phyloP scores from a whole-genome alignment of 2,888 invertebrate genomes.

The Taenaris catops region DNA sequence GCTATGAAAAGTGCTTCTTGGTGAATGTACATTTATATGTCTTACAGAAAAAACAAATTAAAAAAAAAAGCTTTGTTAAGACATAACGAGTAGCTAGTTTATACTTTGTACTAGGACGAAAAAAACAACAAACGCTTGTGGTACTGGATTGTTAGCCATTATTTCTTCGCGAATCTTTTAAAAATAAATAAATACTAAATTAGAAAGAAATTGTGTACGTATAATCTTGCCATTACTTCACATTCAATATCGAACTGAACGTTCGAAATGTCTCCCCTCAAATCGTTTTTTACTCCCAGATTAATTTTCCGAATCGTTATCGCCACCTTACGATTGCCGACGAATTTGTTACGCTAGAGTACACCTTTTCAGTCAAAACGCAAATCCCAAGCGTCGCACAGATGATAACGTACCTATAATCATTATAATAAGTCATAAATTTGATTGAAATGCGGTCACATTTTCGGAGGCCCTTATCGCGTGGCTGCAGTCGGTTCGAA shows the following conservation, averaged over 20 bases:
- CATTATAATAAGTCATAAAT: constrained; percentile 79
- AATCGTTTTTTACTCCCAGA: constrained; percentile 58
- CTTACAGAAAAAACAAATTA: too few relatives aligned
- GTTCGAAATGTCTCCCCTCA: constrained; percentile 21
- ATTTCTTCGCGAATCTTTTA: too few relatives aligned
- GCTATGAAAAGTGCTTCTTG: too few relatives aligned
- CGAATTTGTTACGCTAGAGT: constrained; percentile 74
- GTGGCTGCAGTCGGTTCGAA: constrained; percentile 72
- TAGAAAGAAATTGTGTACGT: too few relatives aligned
- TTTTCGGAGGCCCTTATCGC: constrained; percentile 71
- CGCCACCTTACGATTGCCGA: constrained; percentile 71
- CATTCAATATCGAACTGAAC: constrained; percentile 16
- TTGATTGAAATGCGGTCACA: constrained; percentile 78
- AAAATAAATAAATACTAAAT: too few relatives aligned
- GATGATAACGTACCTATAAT: constrained; percentile 73
- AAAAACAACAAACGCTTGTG: too few relatives aligned
- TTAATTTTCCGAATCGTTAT: constrained; percentile 75
- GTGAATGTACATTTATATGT: too few relatives aligned
- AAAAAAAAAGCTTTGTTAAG: too few relatives aligned
- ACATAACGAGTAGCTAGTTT: too few relatives aligned
- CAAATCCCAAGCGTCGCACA: constrained; percentile 68
- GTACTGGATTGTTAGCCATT: too few relatives aligned
- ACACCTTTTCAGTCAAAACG: constrained; percentile 76
- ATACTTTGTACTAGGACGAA: too few relatives aligned
- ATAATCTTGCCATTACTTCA: constrained; percentile 14